Evolutionary conservation across 2,888 invertebrate genomes (phyloP), one percentile per base, ranked within the genome.

Genomic region (Labia minor): DNA sequence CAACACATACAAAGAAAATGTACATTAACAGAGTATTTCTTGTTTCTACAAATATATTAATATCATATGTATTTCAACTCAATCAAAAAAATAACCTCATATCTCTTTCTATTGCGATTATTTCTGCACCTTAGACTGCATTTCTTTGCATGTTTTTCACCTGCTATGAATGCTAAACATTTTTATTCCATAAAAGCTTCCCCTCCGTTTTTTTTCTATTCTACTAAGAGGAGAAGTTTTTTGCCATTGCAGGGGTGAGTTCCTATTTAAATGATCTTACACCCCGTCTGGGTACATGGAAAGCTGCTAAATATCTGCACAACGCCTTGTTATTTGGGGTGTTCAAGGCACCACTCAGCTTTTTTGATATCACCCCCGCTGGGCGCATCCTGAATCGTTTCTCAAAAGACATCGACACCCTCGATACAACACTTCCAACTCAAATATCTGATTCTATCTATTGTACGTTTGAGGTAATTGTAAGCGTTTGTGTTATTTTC

Each of bases 391-490:
- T 79, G 75, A 76, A 85, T 79, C 83, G 88, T 77, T 88, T 88
- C 79, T 71, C 75, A 11, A 75, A 87, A 84, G 89, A 89, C 78
- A 79, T 88, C 73, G 87, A 89, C 77, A 81, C 86, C 72, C 77
- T 88, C 81, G 89, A 89, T 78, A 82, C 82, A 73, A 81, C 81
- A 74, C 82, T 88, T 72, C 87, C 87, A 70, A 81, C 81, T 78
- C 81, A 85, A 79, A 79, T 84, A 77, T 80, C 83, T 73, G 86
- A 87, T 81, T 83, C 83, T 78, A 79, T 85, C 77, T 87, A 82
- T 83, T 87, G 87, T 80, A 77, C 83, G 72, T 86, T 85, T 77
- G 87, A 88, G 87, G 88, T 88, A 87, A 83, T 74, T 68, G 61
- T 19, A 62, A 37, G 65, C 20, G 19, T 65, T 62, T 33, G 37